Percentiles rank a stretch among this genome's conserved stretches.
phyloP scores from a whole-genome alignment of 2,113 vertebrate species.

The Prochilodus magdalenae region DNA sequence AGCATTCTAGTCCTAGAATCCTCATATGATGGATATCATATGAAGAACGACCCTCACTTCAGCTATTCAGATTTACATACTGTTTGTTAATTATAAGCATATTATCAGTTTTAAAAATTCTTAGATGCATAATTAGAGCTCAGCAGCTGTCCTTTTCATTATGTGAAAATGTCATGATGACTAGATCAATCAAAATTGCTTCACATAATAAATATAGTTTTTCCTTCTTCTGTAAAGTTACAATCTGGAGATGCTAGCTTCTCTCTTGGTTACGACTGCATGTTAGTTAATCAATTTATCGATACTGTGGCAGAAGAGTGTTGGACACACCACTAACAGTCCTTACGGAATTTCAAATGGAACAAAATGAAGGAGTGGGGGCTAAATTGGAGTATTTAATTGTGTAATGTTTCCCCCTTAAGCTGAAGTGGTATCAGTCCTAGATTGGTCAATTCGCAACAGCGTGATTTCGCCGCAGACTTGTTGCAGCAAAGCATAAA shows the following conservation, averaged over 20 bases:
- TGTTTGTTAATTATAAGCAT: neutral
- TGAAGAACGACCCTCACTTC: neutral
- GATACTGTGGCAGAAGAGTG: neutral
- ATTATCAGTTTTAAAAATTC: too few species aligned
- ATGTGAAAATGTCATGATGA: too few species aligned
- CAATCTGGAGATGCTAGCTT: too few species aligned
- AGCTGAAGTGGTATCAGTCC: neutral
- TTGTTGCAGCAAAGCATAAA: neutral
- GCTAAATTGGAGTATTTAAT: conserved; percentile 23
- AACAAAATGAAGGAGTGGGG: conserved; percentile 16
- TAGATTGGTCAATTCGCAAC: neutral
- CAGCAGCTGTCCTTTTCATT: too few species aligned
- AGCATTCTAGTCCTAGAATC: too few species aligned
- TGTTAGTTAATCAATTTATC: too few species aligned
- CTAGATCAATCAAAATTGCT: too few species aligned
- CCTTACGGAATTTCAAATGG: neutral
- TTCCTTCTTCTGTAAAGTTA: too few species aligned
- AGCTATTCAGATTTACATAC: neutral
- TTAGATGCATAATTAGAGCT: too few species aligned
- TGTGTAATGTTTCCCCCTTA: conserved; percentile 29
- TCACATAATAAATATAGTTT: too few species aligned
- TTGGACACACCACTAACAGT: neutral
- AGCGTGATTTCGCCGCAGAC: neutral
- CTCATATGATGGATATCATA: neutral
- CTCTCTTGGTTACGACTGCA: too few species aligned